Conservation (phyloP, 30 jellyfish, hydroid and myxozoan species). For the Rhopilema esculentum region DNA sequence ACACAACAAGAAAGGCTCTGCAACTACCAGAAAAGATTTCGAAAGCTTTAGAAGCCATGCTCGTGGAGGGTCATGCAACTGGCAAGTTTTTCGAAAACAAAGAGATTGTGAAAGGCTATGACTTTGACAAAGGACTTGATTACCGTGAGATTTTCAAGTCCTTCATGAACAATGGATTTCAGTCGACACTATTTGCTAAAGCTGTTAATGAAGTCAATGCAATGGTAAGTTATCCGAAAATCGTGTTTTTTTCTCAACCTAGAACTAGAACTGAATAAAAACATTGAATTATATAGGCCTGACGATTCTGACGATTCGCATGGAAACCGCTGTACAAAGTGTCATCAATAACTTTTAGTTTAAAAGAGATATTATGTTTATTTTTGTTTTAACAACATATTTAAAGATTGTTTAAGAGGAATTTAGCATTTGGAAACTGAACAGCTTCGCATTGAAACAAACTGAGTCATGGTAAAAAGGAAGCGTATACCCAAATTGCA, state of each 20-base stretch:
- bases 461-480: no score
- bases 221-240: constrained; percentile 57
- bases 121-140: constrained; percentile 87
- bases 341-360: no score
- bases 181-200: constrained; percentile 84
- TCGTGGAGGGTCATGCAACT: constrained; percentile 36
- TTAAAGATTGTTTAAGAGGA: no score
- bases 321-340: no score
- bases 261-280: no score
- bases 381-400: no score
- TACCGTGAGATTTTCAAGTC: constrained; percentile 71
- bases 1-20: background rate
- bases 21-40: constrained; percentile 1
- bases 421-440: no score
- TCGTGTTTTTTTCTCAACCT: background rate
- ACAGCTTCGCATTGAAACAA: no score
- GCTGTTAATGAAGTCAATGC: constrained; percentile 86
- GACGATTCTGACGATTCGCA: no score
- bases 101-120: constrained; percentile 85
- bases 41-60: constrained; percentile 53
- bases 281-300: no score
- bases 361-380: no score
- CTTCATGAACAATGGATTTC: constrained; percentile 86
- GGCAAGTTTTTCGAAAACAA: constrained; percentile 10
- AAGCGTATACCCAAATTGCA: no score